Evolutionary conservation across 2,888 invertebrate species (phyloP), one percentile per base, ranked within the genome.

Genomic region (Mystacides longicornis): DNA sequence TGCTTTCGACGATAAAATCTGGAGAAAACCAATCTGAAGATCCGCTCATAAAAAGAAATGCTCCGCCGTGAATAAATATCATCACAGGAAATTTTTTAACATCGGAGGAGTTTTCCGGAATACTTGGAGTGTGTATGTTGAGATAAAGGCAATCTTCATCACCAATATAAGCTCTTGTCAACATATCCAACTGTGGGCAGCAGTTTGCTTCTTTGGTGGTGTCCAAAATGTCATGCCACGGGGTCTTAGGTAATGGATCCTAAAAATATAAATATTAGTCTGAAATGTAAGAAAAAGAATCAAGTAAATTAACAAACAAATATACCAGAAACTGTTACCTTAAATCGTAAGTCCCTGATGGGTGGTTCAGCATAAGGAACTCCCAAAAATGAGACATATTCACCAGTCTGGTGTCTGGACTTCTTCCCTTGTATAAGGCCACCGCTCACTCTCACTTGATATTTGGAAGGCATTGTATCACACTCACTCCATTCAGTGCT

Each of bases 11-110:
- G 1, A 80, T 65, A 52, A 74, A 77, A 56, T 77, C 72, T 0
- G 80, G 75, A 0, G 78, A 75, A 18, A 63, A 63, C 58, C 72
- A 72, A 59, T 75, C 71, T 21, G 64, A 65, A 0, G 72, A 73
- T 0, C 75, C 74, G 1, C 73, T 71, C 0, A 80, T 79, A 0
- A 69, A 64, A 0, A 73, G 72, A 42, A 76, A 79, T 5, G 71
- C 75, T 1, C 80, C 80, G 0, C 79, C 78, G 27, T 80, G 80
- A 1, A 80, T 67, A 60, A 67, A 75, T 0, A 77, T 72, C 69
- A 77, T 73, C 1, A 77, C 74, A 0, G 77, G 77, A 9, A 60
- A 19, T 3, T 69, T 58, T 19, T 21, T 2, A 19, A 19, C 23
- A 7, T 37, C 22, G 9, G 67, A 65, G 1, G 63, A 58, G 55